Base-by-base conservation (phyloP, 2,888 invertebrate genomes). In the Ormyrus thymus region DNA sequence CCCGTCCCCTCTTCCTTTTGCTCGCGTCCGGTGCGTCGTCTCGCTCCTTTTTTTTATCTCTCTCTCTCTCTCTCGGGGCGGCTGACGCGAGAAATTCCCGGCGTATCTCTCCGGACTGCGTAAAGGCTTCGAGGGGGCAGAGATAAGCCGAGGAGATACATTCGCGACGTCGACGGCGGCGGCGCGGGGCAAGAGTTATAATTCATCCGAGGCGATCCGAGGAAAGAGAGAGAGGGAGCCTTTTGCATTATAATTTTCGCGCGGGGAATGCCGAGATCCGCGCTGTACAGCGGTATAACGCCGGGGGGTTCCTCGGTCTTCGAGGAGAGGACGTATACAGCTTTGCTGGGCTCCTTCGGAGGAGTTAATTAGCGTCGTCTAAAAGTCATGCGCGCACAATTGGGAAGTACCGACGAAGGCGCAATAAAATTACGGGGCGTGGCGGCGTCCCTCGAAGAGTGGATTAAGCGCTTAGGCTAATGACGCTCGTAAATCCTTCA, bases 11-110 rank as follows among this genome's bases (percentile, higher is more conserved):
- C 9, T 56, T 10, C 51, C 56, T n/a, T 50, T 48, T 64, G 46
- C 45, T 59, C 46, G 43, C 7, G 13, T 62, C 10, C n/a, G 29
- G 51, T 15, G 50, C 45, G 6, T n/a, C 43, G 11, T 59, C 51
- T 45, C 7, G 6, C 46, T 50, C 61, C 45, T 43, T n/a, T 45
- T 45, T 11, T 50, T 56, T 45, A 53, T 6, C 58, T 61, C 48
- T 65, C 45, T 72, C n/a, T n/a, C n/a, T n/a, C 9, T 48, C 45
- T 53, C 71, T 65, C 29, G 61, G 13, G 48, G 29, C 29, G 29
- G 51, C 69, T 68, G 65, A 74, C 75, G 79, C 79, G 79, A 79
- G 76, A 76, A 76, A 79, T 79, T 79, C 75, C 50, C 50, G 66
- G 76, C 76, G 71, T 79, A 79, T 75, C 79, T 76, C 53, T 50